Evolutionary conservation across 2,113 vertebrate species (phyloP).

Genomic region (Galbula dea): DNA sequence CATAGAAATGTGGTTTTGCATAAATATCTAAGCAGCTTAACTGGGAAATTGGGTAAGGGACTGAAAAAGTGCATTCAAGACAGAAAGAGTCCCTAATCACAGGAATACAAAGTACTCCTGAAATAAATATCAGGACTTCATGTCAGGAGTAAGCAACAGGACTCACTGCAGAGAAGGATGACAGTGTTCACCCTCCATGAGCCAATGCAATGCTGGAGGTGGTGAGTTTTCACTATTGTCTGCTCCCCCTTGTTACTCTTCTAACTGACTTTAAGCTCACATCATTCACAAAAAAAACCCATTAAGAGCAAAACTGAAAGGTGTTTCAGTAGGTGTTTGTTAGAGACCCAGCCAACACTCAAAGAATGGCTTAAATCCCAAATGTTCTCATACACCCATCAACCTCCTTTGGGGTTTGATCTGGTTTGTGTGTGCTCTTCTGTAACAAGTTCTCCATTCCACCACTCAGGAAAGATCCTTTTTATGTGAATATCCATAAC

Average conservation of each 20-base stretch:
- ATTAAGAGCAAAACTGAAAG: not conserved
- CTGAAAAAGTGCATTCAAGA: not conserved
- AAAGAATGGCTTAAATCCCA: not conserved
- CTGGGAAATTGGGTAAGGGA: not conserved
- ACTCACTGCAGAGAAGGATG: not conserved
- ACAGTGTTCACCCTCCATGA: not conserved
- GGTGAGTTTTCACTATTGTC: not conserved
- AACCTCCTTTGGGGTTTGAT: not conserved
- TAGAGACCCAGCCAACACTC: not conserved
- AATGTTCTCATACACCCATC: not conserved
- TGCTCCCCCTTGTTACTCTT: rapidly evolving
- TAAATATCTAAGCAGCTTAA: not conserved
- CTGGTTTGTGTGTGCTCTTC: not conserved
- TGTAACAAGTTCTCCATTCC: not conserved
- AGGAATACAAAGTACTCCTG: not conserved
- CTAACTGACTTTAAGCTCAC: not conserved
- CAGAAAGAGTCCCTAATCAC: not conserved
- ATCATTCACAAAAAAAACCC: not conserved
- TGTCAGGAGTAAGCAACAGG: not conserved
- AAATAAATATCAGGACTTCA: not conserved
- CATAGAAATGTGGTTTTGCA: not conserved
- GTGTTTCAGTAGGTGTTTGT: not conserved
- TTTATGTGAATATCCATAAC: not conserved
- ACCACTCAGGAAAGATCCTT: not conserved
- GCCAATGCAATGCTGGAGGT: not conserved